Percentiles rank a stretch among this genome's conserved stretches.
Evolutionary conservation across 53 echinoderm and acorn worm genomes (phyloP).

Genomic region (Henricia sp.): DNA sequence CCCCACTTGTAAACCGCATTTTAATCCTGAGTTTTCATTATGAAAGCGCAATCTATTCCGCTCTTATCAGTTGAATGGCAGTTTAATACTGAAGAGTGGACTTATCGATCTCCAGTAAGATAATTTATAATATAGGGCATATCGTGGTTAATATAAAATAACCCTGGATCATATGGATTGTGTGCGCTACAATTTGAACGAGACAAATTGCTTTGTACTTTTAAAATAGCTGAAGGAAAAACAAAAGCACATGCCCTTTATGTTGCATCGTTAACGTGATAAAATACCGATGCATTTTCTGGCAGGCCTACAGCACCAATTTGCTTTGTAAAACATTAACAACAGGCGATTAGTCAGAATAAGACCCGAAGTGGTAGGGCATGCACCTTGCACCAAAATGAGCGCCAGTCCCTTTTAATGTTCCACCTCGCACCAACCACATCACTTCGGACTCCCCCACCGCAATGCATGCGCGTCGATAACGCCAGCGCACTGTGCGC

Average conservation of each 20-base stretch:
- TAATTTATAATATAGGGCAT: not conserved
- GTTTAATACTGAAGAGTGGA: not conserved
- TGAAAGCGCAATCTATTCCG: not conserved
- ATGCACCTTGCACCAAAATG: not conserved
- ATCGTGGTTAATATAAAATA: not conserved
- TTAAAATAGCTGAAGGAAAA: too few species aligned
- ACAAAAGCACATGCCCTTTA: too few species aligned
- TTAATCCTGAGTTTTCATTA: not conserved
- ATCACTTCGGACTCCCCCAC: constrained; percentile 7
- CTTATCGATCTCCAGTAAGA: not conserved
- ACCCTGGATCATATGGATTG: too few species aligned
- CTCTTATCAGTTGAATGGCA: constrained; percentile 10
- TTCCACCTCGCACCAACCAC: constrained; percentile 11
- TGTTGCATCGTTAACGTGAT: too few species aligned
- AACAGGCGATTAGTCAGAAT: not conserved
- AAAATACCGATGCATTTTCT: not conserved
- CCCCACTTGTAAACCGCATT: not conserved
- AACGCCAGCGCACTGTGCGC: constrained; percentile 24
- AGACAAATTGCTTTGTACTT: too few species aligned
- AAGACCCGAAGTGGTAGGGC: not conserved
- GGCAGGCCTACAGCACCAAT: not conserved
- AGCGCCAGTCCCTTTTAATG: not conserved
- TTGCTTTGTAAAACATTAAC: constrained; percentile 33
- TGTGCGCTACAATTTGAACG: too few species aligned
- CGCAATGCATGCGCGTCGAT: not conserved